A percentile compares a stretch with the other conserved stretches of the same genome.
Conservation (phyloP, 2,797 vertebrate genomes). For the Huso huso region DNA sequence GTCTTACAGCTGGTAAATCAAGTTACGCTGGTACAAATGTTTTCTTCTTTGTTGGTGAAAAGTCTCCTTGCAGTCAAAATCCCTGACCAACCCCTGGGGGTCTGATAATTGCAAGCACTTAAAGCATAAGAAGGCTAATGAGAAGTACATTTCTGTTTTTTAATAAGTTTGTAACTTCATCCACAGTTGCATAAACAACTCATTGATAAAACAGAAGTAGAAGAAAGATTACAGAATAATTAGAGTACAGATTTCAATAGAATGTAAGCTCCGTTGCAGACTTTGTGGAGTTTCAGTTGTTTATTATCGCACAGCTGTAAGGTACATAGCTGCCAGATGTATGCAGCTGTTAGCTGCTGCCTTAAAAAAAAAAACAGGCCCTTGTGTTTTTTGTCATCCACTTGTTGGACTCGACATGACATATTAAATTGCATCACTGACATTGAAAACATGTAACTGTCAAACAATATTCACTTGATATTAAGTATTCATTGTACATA, state of each 20-base stretch:
- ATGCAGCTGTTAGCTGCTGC: conserved; percentile 64
- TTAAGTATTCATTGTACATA: no score
- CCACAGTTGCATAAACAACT: conserved; percentile 49
- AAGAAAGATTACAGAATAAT: conserved; percentile 62
- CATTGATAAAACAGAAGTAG: conserved; percentile 61
- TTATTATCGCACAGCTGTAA: conserved; percentile 68
- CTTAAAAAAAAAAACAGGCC: conserved; percentile 7
- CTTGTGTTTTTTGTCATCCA: no score
- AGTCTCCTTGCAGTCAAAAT: no score
- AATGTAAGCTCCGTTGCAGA: conserved; percentile 56
- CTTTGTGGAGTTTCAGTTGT: conserved; percentile 47
- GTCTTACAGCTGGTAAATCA: no score
- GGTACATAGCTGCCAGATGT: conserved; percentile 65
- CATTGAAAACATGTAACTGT: no score
- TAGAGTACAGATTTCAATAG: conserved; percentile 55
- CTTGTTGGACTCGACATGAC: no score
- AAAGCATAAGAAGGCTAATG: conserved; percentile 41
- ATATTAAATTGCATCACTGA: no score
- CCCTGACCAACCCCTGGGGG: no score
- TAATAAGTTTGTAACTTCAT: conserved; percentile 62
- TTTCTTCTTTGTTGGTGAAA: no score
- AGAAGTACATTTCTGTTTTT: conserved; percentile 60
- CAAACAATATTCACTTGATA: no score
- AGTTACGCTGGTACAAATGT: no score
- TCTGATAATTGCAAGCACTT: no score